Conservation (phyloP, 2,797 vertebrate genomes). For the Carcharodon carcharias region DNA sequence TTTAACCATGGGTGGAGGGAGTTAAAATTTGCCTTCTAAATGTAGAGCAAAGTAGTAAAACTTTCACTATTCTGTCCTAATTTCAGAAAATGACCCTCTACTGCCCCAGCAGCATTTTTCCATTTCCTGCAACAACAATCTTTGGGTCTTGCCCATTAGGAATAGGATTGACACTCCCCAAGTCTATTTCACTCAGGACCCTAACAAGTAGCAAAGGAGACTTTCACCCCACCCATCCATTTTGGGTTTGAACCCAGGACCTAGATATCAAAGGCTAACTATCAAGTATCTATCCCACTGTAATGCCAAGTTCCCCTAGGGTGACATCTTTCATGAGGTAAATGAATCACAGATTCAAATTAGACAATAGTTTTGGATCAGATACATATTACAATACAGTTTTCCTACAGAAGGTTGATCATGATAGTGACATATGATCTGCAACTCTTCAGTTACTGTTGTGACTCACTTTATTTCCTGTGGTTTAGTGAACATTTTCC, state of each 20-base stretch:
- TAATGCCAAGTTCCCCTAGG: neutral
- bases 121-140: neutral
- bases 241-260: neutral
- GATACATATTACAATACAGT: too few relatives aligned
- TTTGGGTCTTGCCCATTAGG: too few relatives aligned
- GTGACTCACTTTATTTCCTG: too few relatives aligned
- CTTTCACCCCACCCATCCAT: neutral
- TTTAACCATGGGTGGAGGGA: neutral
- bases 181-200: too few relatives aligned
- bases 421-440: too few relatives aligned
- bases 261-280: too few relatives aligned
- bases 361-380: neutral
- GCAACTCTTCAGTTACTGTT: too few relatives aligned
- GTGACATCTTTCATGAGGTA: neutral
- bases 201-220: too few relatives aligned
- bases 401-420: too few relatives aligned
- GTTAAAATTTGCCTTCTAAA: neutral
- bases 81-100: neutral
- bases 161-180: too few relatives aligned
- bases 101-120: neutral
- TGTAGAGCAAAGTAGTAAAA: neutral
- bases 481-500: too few relatives aligned
- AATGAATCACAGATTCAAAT: neutral
- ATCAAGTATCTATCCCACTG: neutral
- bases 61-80: neutral